Conservation (phyloP, 2,797 vertebrate genomes). For the Amazonetta brasiliensis region DNA sequence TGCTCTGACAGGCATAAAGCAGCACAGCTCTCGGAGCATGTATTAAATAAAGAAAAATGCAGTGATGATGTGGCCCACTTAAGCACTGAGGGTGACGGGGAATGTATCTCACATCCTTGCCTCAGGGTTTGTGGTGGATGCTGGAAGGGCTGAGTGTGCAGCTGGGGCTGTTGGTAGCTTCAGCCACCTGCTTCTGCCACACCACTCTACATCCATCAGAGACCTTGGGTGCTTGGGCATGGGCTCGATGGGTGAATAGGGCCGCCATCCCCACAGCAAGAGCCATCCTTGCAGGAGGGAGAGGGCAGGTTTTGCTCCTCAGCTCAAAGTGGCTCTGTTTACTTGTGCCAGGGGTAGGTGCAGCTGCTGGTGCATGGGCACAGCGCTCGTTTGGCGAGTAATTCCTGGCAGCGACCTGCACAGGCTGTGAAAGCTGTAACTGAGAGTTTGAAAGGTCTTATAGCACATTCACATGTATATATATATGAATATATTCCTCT, state of each 20-base stretch:
- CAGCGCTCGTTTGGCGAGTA: background rate
- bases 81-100: background rate
- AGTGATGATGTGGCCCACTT: background rate
- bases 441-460: background rate
- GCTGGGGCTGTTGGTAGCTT: background rate
- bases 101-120: background rate
- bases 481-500: background rate
- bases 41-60: background rate
- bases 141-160: background rate
- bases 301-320: background rate
- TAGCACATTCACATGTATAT: background rate
- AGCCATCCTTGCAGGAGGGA: background rate
- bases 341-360: background rate
- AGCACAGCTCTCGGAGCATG: accelerated
- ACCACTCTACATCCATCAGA: background rate
- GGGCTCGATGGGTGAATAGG: background rate
- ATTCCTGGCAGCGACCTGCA: background rate
- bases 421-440: background rate
- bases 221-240: background rate
- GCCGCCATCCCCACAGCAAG: background rate
- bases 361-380: background rate
- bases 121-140: background rate
- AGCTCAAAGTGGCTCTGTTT: background rate
- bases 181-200: background rate
- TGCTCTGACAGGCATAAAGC: background rate